phyloP scores from a whole-genome alignment of 2,113 vertebrate genomes.

The Megaceryle torquata region DNA sequence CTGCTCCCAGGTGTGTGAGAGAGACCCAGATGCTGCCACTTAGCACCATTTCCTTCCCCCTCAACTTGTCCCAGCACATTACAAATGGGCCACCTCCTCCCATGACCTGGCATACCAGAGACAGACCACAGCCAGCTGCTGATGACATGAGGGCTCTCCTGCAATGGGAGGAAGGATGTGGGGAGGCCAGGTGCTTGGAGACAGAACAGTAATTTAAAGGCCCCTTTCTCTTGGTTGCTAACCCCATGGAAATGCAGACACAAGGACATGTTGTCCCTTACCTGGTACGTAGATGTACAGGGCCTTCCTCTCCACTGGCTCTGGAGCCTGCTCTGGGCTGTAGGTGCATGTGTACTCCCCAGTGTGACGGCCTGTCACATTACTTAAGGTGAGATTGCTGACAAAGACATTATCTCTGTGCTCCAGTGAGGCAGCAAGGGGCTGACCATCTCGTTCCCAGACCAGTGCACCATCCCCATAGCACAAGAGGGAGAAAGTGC shows the following conservation, averaged over 20 bases:
- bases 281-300: constrained; percentile 91
- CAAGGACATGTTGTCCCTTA: constrained; percentile 15
- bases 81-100: background rate
- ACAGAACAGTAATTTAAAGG: background rate
- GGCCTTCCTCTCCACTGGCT: constrained; percentile 54
- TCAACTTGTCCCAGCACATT: background rate
- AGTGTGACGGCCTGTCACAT: constrained; percentile 81
- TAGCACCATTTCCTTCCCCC: background rate
- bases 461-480: constrained; percentile 54
- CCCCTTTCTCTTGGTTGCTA: background rate
- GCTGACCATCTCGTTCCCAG: constrained; percentile 77
- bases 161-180: background rate
- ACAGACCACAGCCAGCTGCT: background rate
- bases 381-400: constrained; percentile 77
- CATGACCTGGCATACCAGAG: background rate
- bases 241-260: background rate
- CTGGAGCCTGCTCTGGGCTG: constrained; percentile 4
- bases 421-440: background rate
- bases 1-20: background rate
- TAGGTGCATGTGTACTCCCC: constrained; percentile 85
- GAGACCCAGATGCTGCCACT: background rate
- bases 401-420: constrained; percentile 49
- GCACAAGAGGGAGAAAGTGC: constrained; percentile 81
- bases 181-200: background rate
- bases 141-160: background rate